Base-by-base conservation (phyloP, 2,113 vertebrate genomes). In the Mustela lutreola region DNA sequence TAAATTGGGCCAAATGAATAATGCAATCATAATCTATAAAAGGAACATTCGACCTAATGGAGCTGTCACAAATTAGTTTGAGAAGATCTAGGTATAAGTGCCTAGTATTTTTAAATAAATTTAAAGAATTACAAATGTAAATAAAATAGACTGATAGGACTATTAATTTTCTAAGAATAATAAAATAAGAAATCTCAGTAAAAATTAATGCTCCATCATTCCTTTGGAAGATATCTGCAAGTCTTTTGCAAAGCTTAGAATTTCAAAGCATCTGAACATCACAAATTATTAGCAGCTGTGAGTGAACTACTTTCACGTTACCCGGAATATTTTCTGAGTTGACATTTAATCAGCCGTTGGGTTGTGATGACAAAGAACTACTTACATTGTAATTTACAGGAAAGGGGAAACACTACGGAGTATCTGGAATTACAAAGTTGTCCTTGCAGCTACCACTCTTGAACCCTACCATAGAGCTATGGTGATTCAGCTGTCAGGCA, bases 231-330 rank as follows among this genome's bases (percentile, higher is more conserved):
- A 45, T 75, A 80, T 42, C 39, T 60, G 22, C 24, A 76, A 73
- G 33, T 36, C 14, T 6, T 71, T 73, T 60, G 18, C 60, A 73
- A 92, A 82, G 2, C 71, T 7, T 31, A 75, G 26, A 60, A 81
- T 89, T 79, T 91, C 87, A 11, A 86, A 76, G 62, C 63, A 81
- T 58, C 50, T 85, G 31, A 31, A 48, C 39, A 80, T 73, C 33
- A 89, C 3, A 62, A 60, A 95, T 24, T n/a, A 97, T 67, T 75
- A 93, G 62, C 48, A 95, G 53, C 26, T 95, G 48, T 93, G 82
- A 70, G 1, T 56, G 73, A 75, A 67, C 33, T 83, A 53, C 33
- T 91, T 92, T 89, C 31, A 71, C 89, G 71, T 71, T 15, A 19
- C 22, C 33, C 85, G n/a, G 5, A 81, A 63, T 56, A 42, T 91